Base-by-base conservation (phyloP, 1,140 invertebrate species). In the Ylistrum balloti region DNA sequence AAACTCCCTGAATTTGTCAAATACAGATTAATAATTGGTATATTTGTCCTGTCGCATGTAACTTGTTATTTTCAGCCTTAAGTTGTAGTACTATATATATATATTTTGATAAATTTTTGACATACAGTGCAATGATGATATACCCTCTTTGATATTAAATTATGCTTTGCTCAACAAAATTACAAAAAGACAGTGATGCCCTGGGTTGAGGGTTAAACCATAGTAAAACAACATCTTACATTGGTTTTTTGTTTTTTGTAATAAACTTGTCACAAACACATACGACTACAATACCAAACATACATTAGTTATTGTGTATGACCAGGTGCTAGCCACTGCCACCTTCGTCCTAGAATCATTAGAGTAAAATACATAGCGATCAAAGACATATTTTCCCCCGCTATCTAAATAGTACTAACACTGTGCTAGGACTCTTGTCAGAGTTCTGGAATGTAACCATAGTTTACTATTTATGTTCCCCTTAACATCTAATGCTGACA, bases 191-290 rank as follows among this genome's bases (percentile, higher is more conserved):
- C 56, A 28, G 56, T 74, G 56, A 74, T 74, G 56, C 56, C 56
- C 56, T 74, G 56, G 56, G 56, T 74, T 74, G n/a, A 74, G 56
- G 56, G 56, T 74, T 74, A n/a, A n/a, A 74, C 56, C 56, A 74
- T 74, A 74, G 56, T 74, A 74, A 45, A 74, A 74, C 56, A 74
- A 74, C 56, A 74, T 74, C 56, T 74, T 74, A 74, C 56, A 17
- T n/a, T 74, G 56, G 56, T n/a, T 74, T 74, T 74, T 74, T 38
- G 35, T 9, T 74, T 74, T 74, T 74, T 11, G 5, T 74, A 17
- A 74, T 74, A 74, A 74, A 74, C 56, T 74, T 74, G 56, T 74
- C 56, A 74, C 56, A 74, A 74, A 74, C 56, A 74, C n/a, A n/a
- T 74, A 74, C 56, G 22, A 74, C 56, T 74, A 74, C 56, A 74